Evolutionary conservation across 2,113 vertebrate species (phyloP).

Genomic region (Daubentonia madagascariensis): DNA sequence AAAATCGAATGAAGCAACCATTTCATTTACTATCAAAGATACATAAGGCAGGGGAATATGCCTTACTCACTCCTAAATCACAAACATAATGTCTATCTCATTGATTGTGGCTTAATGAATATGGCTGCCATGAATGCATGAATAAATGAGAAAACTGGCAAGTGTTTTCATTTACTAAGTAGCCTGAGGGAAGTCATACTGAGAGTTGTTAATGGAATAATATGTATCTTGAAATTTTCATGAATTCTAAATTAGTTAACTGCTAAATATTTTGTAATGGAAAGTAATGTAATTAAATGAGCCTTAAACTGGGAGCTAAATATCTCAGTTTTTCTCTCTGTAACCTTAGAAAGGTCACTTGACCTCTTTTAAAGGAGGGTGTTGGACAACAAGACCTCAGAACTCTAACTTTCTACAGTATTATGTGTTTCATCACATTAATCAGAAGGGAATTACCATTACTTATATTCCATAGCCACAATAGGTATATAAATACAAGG

Average conservation of each 20-base stretch:
- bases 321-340: neutral
- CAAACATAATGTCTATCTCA: neutral
- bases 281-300: conserved; percentile 45
- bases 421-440: neutral
- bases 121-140: conserved; percentile 16
- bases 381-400: neutral
- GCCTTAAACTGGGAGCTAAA: neutral
- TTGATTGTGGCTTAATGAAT: conserved; percentile 12
- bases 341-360: neutral
- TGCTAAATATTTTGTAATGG: conserved; percentile 35
- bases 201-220: conserved; percentile 28
- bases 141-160: conserved; percentile 26
- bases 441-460: neutral
- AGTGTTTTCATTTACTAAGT: conserved; percentile 36
- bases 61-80: neutral
- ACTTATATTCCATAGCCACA: neutral
- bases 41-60: neutral
- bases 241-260: conserved; percentile 44
- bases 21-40: conserved; percentile 12
- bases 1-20: neutral
- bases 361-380: neutral
- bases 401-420: neutral
- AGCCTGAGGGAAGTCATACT: neutral
- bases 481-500: neutral
- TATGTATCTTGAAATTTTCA: conserved; percentile 45